Base-by-base conservation (phyloP, 2,888 invertebrate species). In the Acleris holmiana region DNA sequence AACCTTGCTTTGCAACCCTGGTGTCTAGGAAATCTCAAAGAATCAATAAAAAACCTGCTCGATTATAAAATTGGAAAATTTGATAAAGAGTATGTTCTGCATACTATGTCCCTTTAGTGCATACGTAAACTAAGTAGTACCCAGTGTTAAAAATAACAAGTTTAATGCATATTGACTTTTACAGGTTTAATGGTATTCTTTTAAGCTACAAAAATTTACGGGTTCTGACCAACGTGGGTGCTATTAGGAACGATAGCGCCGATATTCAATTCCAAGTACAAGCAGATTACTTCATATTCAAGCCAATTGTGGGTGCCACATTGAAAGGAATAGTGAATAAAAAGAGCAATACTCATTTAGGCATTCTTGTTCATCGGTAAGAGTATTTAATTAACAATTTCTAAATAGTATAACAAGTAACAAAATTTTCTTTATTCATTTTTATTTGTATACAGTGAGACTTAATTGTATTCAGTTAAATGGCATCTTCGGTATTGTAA, bases 281-380 rank as follows among this genome's bases (percentile, higher is more conserved):
- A 80, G 95, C 94, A 18, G 95, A 96, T 73, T 96, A 95, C 79
- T 95, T 94, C 77, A 84, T 96, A 68, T 92, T 92, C 77, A 93
- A 91, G 69, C 96, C 96, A 13, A 80, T 85, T 78, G 83, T 95
- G 55, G 95, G 94, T 3, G 93, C 93, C 67, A 88, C 83, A 40
- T 78, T 96, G 53, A 93, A 90, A 77, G 96, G 95, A 10, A 79
- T 94, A 70, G 95, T 96, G 0, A 95, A 95, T 77, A 95, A 95
- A 79, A 94, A 94, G 70, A 94, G 94, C 69, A 81, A 86, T 41
- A 94, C 95, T 71, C 95, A 96, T 84, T 85, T 96, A 64, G 95
- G 95, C 4, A 93, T 95, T 69, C 88, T 96, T 58, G 94, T 96
- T 0, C 95, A 96, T 78, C 93, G 91, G 92, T 92, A 78, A 77